Evolutionary conservation across 2,113 vertebrate genomes (phyloP).

Genomic region (Numenius arquata): DNA sequence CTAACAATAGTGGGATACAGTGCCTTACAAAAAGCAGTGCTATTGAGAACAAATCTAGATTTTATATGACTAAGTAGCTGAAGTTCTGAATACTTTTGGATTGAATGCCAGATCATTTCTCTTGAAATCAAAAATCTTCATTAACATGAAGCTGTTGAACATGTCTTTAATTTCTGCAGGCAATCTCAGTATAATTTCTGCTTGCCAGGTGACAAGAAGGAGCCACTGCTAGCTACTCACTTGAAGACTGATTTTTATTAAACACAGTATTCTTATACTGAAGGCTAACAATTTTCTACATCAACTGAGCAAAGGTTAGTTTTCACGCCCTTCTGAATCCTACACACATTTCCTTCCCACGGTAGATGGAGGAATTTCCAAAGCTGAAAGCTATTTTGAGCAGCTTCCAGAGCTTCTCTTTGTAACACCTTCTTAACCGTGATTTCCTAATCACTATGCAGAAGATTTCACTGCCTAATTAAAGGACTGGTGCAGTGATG

Average conservation of each 20-base stretch:
- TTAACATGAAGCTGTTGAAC: background rate
- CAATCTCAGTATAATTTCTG: background rate
- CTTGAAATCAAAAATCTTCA: background rate
- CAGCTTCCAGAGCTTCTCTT: conserved; percentile 69
- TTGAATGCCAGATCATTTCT: background rate
- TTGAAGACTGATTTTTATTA: conserved; percentile 10
- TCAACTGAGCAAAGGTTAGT: conserved; percentile 34
- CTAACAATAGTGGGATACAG: background rate
- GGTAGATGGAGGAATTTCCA: conserved; percentile 62
- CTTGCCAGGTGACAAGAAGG: background rate
- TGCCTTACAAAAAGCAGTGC: background rate
- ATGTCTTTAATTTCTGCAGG: background rate
- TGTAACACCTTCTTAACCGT: conserved; percentile 75
- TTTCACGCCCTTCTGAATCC: conserved; percentile 41
- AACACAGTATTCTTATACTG: background rate
- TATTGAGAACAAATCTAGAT: background rate
- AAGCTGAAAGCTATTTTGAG: conserved; percentile 67
- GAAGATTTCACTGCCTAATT: conserved; percentile 77
- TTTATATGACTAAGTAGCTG: background rate
- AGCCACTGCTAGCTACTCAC: background rate
- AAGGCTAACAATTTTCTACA: conserved; percentile 16
- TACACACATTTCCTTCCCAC: conserved; percentile 27
- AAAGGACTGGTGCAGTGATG: conserved; percentile 77
- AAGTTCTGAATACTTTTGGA: background rate
- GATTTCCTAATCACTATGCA: conserved; percentile 80